phyloP scores from a whole-genome alignment of 2,797 vertebrate genomes.

The Sitta carolinensis region DNA sequence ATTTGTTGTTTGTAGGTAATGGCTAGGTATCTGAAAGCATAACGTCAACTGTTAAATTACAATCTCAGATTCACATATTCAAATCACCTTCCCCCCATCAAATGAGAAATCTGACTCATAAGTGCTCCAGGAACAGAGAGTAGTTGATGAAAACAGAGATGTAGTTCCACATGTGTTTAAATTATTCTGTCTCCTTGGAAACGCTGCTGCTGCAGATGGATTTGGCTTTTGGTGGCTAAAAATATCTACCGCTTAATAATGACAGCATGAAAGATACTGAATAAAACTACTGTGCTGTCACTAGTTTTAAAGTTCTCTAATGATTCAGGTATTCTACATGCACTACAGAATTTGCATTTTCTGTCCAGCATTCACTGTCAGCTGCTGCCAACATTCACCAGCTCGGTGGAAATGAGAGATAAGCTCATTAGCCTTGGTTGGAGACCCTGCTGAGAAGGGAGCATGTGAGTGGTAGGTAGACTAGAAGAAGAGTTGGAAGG shows the following conservation, averaged over 20 bases:
- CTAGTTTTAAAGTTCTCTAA: constrained; percentile 70
- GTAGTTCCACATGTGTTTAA: constrained; percentile 80
- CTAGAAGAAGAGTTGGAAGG: constrained; percentile 10
- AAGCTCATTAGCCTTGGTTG: constrained; percentile 37
- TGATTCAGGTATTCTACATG: constrained; percentile 63
- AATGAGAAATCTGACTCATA: constrained; percentile 65
- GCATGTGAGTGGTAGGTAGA: neutral
- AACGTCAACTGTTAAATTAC: neutral
- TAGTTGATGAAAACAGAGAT: constrained; percentile 77
- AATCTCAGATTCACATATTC: neutral
- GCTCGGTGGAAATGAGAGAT: constrained; percentile 20
- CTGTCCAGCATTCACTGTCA: constrained; percentile 54
- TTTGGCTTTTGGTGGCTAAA: constrained; percentile 79
- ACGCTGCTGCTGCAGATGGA: constrained; percentile 77
- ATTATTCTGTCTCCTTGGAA: constrained; percentile 83
- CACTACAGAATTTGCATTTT: constrained; percentile 61
- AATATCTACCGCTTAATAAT: constrained; percentile 77
- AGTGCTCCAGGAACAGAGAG: constrained; percentile 66
- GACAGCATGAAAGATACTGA: constrained; percentile 69
- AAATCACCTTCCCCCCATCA: neutral
- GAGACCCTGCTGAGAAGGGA: neutral
- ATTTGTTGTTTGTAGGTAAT: neutral
- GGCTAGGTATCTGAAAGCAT: neutral
- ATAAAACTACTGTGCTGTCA: constrained; percentile 64
- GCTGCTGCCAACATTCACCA: constrained; percentile 41